phyloP scores from a whole-genome alignment of 2,113 vertebrate species.

The Pipa parva region DNA sequence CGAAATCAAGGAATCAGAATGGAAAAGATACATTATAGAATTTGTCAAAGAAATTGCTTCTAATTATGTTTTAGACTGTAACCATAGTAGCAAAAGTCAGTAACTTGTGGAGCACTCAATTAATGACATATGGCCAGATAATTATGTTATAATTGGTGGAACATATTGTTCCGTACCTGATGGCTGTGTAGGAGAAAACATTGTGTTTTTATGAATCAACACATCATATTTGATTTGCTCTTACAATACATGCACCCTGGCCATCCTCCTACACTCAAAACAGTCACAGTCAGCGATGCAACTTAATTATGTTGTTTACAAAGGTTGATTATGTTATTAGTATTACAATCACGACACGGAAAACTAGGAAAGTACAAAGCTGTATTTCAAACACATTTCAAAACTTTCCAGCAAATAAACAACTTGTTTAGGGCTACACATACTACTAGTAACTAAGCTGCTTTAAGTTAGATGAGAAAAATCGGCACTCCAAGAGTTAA shows the following conservation, averaged over 20 bases:
- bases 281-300: neutral
- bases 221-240: conserved; percentile 13
- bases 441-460: no score
- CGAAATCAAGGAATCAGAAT: no score
- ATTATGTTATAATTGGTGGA: conserved; percentile 25
- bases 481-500: no score
- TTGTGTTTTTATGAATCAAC: conserved; percentile 15
- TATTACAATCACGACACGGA: neutral
- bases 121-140: conserved; percentile 13
- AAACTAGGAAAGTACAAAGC: neutral
- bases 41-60: neutral
- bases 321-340: neutral
- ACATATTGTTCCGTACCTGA: conserved; percentile 7
- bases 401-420: no score
- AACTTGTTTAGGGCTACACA: no score
- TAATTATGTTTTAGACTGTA: conserved; percentile 12
- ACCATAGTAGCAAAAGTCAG: conserved; percentile 20
- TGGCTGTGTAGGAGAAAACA: conserved; percentile 24
- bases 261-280: conserved; percentile 12
- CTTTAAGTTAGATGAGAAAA: no score
- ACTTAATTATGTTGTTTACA: neutral
- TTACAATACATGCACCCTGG: neutral
- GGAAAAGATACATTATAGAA: no score
- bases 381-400: neutral
- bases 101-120: conserved; percentile 16